Evolutionary conservation across 1,140 invertebrate genomes (phyloP).

Genomic region (Chlorops oryzae): DNA sequence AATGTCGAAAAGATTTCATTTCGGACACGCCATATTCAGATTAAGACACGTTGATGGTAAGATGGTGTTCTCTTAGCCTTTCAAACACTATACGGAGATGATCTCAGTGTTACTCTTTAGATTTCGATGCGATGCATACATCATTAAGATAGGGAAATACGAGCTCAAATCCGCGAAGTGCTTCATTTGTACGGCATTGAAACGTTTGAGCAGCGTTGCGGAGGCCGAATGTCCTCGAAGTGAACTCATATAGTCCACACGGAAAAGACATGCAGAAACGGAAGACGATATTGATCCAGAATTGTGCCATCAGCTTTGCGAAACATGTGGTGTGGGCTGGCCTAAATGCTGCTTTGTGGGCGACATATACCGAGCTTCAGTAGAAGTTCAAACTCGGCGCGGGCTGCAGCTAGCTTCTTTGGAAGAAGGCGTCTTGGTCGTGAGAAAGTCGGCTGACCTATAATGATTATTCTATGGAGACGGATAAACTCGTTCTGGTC

Average conservation of each 20-base stretch:
- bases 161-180: constrained; percentile 41
- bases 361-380: constrained; percentile 17
- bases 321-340: constrained; percentile 2
- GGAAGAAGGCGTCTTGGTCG: constrained; percentile 22
- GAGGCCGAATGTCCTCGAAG: constrained; percentile 49
- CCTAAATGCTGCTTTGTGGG: constrained; percentile 2
- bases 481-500: not conserved
- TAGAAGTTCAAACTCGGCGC: constrained; percentile 48
- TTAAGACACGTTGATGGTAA: constrained; percentile 33
- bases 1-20: constrained; percentile 7
- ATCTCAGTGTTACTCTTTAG: constrained; percentile 24
- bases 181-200: constrained; percentile 42
- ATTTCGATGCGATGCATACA: constrained; percentile 45
- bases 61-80: constrained; percentile 22
- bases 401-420: constrained; percentile 40
- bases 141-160: constrained; percentile 51
- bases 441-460: not conserved
- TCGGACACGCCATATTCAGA: constrained; percentile 18
- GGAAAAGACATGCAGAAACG: constrained; percentile 9
- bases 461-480: not conserved
- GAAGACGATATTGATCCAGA: constrained; percentile 7
- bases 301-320: constrained; percentile 7
- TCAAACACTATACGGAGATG: constrained; percentile 26
- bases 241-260: constrained; percentile 11
- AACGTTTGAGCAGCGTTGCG: too few relatives aligned